phyloP scores from a whole-genome alignment of 2,888 invertebrate genomes.

The Griposia aprilina region DNA sequence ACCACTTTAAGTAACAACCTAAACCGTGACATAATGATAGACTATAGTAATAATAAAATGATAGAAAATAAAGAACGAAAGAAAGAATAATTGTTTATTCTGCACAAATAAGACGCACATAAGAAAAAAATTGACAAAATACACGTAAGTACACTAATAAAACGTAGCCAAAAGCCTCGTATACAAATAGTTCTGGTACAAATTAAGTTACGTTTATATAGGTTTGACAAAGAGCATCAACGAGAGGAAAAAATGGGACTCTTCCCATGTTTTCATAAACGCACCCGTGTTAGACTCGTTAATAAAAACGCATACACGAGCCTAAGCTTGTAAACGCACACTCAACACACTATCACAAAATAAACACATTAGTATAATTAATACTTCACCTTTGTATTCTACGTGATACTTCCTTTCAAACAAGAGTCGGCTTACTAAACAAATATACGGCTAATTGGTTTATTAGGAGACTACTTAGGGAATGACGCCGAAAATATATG shows the following conservation, averaged over 20 bases:
- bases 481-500: conserved; percentile 47
- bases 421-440: conserved; percentile 49
- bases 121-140: too few species aligned
- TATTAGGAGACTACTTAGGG: conserved; percentile 29
- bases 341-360: conserved; percentile 49
- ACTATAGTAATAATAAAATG: too few species aligned
- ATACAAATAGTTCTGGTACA: too few species aligned
- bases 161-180: too few species aligned
- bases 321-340: conserved; percentile 37
- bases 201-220: too few species aligned
- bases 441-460: conserved; percentile 36
- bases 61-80: too few species aligned
- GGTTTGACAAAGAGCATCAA: too few species aligned
- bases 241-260: neutral
- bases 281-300: neutral
- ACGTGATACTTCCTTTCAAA: conserved; percentile 41
- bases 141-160: too few species aligned
- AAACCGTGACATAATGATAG: too few species aligned
- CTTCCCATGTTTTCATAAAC: neutral
- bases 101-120: too few species aligned
- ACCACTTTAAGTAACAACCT: neutral
- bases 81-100: too few species aligned
- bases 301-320: conserved; percentile 14
- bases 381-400: conserved; percentile 42
- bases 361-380: conserved; percentile 63